Evolutionary conservation across 2,113 vertebrate genomes (phyloP), one percentile per base, ranked within the genome.

Genomic region (Vidua macroura): DNA sequence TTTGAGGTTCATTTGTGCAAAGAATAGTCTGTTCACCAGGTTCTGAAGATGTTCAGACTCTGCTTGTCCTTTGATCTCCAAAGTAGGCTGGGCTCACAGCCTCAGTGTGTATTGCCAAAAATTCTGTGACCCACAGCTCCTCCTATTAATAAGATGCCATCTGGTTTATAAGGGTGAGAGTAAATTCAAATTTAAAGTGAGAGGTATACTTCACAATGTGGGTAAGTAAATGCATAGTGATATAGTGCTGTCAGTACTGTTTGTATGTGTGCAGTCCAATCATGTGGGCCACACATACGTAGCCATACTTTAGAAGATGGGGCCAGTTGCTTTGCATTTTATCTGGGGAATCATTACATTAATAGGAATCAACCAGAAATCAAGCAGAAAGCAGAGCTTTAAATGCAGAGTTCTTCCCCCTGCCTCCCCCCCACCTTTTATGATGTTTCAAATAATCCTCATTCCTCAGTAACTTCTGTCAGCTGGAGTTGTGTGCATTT

Each of bases 401-500:
- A 76, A 88, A 55, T 41, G 37, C 30, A 39, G 24, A 39, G 14
- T 73, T 73, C 7, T 21, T 13, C 35, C 35, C 35, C 35, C 35
- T 35, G 35, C 35, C 35, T 35, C 35, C 35, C 35, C 35, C 35
- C 35, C 35, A 35, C 35, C 35, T 15, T 95, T 92, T 68, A 53
- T 77, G 31, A 33, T 92, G 14, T 83, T 94, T 95, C 70, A 94
- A 77, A 74, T 92, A 91, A 62, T 90, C 88, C 37, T 89, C 67
- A 86, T 93, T 96, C 76, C 82, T 96, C 41, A 78, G 48, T 89
- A 93, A 87, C 60, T 91, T 90, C 70, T 85, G 27, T 89, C 63
- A 80, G 73, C 51, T 0, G 0, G 59, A 76, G 27, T 58, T 95
- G 63, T 77, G 46, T 89, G 63, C 78, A 63, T 94, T 96, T 92